Evolutionary conservation across 1,140 invertebrate genomes (phyloP), one percentile per base, ranked within the genome.

Genomic region (Propsilocerus akamusi): DNA sequence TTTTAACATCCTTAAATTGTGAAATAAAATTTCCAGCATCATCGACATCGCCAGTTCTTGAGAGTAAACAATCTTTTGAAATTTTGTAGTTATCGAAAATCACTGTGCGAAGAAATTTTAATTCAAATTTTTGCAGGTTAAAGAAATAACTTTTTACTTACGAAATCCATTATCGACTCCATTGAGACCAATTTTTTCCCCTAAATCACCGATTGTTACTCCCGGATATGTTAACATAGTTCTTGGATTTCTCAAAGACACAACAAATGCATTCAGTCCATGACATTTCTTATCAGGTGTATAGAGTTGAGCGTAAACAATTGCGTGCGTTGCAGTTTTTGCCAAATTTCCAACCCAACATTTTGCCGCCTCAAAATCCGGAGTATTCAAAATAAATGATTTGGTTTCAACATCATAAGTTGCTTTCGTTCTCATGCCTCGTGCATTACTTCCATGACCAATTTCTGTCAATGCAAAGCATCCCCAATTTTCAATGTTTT

Each of bases 391-490:
- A 1, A 88, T 69, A 68, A 90, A 91, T 62, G 83, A 75, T 61
- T 80, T 66, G 12, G 75, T 80, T 47, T 73, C 68, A 2, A 75
- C 69, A 60, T 86, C 76, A 64, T 83, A 92, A 0, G 78, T 86
- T 1, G 87, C 87, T 1, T 77, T 81, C 1, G 87, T 92, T 51
- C 79, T 73, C 76, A 92, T 80, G 25, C 76, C 79, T 63, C 81
- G 80, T 5, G 83, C 83, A 60, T 93, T 91, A 17, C 83, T 86
- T 4, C 88, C 88, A 68, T 92, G 87, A 5, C 78, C 75, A 14
- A 92, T 73, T 67, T 93, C 88, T 0, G 87, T 92, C 1, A 93
- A 62, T 1, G 82, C 81, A 66, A 87, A 90, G 58, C 81, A 86
- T n/a, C 84, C 83, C 50, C 65, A 54, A 46, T 79, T 78, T 51